Evolutionary conservation across 2,888 invertebrate genomes (phyloP).

Genomic region (Hartigia nigra): DNA sequence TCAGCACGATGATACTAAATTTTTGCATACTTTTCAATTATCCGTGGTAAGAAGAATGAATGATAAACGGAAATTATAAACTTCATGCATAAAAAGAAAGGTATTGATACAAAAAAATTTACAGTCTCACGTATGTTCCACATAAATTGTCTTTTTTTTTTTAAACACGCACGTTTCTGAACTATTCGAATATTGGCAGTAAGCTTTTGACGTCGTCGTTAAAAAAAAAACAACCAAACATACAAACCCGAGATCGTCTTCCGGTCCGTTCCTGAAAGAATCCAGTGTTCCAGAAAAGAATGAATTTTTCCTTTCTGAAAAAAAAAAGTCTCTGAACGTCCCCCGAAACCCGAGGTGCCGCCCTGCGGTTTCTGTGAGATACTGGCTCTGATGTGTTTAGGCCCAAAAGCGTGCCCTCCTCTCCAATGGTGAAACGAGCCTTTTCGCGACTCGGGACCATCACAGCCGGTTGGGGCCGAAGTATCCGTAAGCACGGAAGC

Average conservation of each 20-base stretch:
- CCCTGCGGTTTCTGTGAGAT: conserved; percentile 64
- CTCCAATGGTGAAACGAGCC: conserved; percentile 93
- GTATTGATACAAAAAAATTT: background rate
- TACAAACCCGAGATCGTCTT: background rate
- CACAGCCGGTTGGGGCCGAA: conserved; percentile 91
- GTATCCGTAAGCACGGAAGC: conserved; percentile 85
- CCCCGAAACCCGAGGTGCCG: conserved; percentile 60
- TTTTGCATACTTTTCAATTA: background rate
- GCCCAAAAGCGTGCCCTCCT: conserved; percentile 93
- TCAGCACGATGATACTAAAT: background rate
- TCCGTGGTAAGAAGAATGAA: background rate
- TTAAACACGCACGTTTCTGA: background rate
- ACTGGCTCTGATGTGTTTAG: conserved; percentile 69
- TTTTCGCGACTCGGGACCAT: conserved; percentile 91
- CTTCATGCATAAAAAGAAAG: background rate
- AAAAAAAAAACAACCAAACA: background rate
- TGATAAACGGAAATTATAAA: background rate
- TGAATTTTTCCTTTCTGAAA: background rate
- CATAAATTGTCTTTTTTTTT: background rate
- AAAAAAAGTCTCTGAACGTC: conserved; percentile 24
- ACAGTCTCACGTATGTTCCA: background rate
- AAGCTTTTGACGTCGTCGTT: background rate
- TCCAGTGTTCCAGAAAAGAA: background rate
- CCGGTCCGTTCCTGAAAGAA: background rate
- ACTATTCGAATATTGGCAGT: background rate